Evolutionary conservation across 2,113 vertebrate species (phyloP).

Genomic region (Agelaius phoeniceus): DNA sequence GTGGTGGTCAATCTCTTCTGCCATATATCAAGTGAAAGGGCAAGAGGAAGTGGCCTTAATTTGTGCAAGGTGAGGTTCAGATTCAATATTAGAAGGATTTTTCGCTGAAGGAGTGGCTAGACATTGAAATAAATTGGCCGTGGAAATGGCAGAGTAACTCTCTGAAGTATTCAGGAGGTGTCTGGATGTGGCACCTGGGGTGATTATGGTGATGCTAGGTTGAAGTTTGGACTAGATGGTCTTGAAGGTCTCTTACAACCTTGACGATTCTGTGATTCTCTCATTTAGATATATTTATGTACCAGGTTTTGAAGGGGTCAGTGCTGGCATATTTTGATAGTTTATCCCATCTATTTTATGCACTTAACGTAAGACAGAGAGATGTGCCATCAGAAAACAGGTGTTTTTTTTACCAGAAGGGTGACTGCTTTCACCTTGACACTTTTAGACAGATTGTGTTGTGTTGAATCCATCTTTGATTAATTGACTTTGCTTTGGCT

Average conservation of each 20-base stretch:
- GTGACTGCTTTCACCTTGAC: neutral
- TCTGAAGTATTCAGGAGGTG: neutral
- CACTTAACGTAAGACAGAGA: neutral
- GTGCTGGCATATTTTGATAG: neutral
- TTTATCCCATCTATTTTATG: neutral
- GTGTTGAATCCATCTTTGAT: neutral
- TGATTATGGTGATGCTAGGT: neutral
- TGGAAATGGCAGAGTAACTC: neutral
- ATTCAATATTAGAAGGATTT: neutral
- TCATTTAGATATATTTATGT: neutral
- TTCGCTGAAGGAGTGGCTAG: neutral
- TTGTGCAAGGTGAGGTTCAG: neutral
- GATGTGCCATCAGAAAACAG: neutral
- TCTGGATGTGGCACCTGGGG: neutral
- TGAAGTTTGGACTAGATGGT: neutral
- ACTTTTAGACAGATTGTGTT: neutral
- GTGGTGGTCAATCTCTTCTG: neutral
- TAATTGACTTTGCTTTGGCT: neutral
- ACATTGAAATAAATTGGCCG: neutral
- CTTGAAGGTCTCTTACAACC: neutral
- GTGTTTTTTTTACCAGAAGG: neutral
- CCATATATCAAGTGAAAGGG: accelerated
- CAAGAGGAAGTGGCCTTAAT: neutral
- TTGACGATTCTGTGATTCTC: neutral
- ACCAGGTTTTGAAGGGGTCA: neutral